These are phyloP conservation scores for Platichthys flesus DNA, from an alignment of 2,113 vertebrate genomes.

Conservation along the genomic window DNA sequence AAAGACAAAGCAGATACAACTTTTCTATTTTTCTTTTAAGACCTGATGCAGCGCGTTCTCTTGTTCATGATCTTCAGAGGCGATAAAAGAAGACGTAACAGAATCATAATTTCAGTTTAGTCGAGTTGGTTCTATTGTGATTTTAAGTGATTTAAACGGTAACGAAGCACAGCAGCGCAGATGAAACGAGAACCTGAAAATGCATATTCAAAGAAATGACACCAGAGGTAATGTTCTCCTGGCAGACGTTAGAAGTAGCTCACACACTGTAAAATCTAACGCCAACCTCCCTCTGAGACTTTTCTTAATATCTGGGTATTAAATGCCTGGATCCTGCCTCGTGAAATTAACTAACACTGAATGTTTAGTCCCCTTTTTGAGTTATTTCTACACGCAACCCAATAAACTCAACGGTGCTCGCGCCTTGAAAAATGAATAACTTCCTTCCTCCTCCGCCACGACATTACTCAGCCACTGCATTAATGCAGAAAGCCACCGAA, in stretches of 20 bases:
- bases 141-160: not conserved
- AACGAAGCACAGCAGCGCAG: not conserved
- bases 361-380: not conserved
- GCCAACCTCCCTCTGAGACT: not conserved
- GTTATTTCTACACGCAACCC: not conserved
- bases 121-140: not conserved
- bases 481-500: not conserved
- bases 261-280: no score
- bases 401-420: not conserved
- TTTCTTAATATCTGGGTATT: not conserved
- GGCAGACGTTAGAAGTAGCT: not conserved
- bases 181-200: not conserved
- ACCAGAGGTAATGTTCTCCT: not conserved
- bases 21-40: no score
- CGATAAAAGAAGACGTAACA: no score
- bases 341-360: no score
- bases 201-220: not conserved
- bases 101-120: no score
- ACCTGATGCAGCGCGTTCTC: no score
- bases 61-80: no score
- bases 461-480: slow-evolving; percentile 5
- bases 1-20: slow-evolving; percentile 12
- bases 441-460: not conserved
- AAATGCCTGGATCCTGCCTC: no score
- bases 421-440: slow-evolving; percentile 8